phyloP scores from a whole-genome alignment of 2,113 vertebrate species.

The Edolisoma coerulescens region DNA sequence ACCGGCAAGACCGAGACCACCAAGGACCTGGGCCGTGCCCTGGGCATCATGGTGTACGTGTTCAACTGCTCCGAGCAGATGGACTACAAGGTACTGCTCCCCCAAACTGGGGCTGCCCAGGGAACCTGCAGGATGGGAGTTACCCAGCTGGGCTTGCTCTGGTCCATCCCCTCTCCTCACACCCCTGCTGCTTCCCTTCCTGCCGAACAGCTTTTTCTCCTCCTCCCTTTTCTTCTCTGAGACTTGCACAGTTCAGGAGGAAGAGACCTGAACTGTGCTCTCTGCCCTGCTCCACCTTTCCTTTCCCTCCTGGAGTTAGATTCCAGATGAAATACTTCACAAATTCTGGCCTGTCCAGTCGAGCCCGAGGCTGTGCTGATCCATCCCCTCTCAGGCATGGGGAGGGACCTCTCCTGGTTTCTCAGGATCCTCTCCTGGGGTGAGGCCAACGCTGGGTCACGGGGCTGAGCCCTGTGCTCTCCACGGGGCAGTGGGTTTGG shows the following conservation, averaged over 20 bases:
- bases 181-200: background rate
- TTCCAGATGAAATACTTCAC: background rate
- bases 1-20: conserved; percentile 97
- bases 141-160: background rate
- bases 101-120: fast-evolving
- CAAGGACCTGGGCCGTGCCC: conserved; percentile 90
- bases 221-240: background rate
- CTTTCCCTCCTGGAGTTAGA: background rate
- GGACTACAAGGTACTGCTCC: conserved; percentile 89
- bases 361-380: background rate
- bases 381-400: fast-evolving
- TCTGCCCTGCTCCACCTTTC: background rate
- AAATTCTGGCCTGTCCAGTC: background rate
- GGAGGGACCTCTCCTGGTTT: background rate
- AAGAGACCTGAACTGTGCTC: background rate
- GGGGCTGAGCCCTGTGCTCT: background rate
- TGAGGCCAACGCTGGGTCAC: fast-evolving
- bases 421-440: background rate
- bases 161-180: background rate
- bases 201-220: background rate
- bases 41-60: conserved; percentile 95
- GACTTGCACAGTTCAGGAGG: background rate
- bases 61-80: conserved; percentile 99
- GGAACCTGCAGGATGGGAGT: background rate
- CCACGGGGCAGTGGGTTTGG: background rate